phyloP scores from a whole-genome alignment of 2,888 invertebrate genomes.

The Ariolimax columbianus region DNA sequence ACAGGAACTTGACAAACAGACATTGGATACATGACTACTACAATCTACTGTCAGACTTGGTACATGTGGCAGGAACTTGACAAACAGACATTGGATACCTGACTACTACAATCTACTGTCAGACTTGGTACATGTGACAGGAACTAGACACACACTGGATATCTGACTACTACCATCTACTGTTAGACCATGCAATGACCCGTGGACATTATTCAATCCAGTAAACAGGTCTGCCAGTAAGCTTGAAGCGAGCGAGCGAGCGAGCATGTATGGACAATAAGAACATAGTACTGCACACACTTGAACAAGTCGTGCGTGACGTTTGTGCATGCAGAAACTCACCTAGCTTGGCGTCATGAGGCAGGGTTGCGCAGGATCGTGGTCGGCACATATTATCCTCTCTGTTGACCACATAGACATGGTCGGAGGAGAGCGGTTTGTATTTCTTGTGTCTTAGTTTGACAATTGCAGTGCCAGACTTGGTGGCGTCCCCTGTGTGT shows the following conservation, averaged over 20 bases:
- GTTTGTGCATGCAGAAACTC: constrained; percentile 45
- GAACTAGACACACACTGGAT: too few species aligned
- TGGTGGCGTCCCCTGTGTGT: neutral
- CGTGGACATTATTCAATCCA: too few species aligned
- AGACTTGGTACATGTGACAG: too few species aligned
- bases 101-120: too few species aligned
- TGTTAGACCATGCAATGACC: too few species aligned
- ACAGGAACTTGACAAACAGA: too few species aligned
- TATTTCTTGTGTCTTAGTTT: constrained; percentile 54
- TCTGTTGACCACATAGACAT: constrained; percentile 55
- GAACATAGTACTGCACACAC: neutral
- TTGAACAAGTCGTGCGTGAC: neutral
- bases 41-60: too few species aligned
- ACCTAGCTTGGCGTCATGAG: constrained; percentile 60
- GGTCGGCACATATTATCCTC: constrained; percentile 53
- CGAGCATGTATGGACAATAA: neutral
- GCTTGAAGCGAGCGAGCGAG: neutral
- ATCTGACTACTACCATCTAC: too few species aligned
- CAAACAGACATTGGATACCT: too few species aligned
- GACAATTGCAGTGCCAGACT: constrained; percentile 17
- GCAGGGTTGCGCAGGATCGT: constrained; percentile 60
- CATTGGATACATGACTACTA: too few species aligned
- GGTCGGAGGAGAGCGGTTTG: constrained; percentile 45
- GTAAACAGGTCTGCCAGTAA: too few species aligned
- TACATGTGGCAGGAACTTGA: too few species aligned